Conservation (phyloP, 2,888 invertebrate genomes). For the Eulithis testata region DNA sequence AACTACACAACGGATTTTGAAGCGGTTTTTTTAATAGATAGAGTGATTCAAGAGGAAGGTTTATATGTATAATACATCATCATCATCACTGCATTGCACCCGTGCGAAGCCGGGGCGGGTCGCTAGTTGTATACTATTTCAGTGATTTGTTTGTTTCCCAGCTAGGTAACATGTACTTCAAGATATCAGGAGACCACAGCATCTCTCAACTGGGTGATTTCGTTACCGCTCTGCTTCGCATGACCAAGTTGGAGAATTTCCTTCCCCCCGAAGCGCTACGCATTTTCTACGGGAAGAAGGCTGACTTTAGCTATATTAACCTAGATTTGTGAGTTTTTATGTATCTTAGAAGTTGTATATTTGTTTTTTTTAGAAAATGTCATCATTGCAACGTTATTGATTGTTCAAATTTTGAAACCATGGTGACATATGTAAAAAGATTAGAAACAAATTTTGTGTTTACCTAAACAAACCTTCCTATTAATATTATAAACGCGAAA, state of each 20-base stretch:
- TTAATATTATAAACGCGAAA: too few relatives aligned
- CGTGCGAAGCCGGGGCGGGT: too few relatives aligned
- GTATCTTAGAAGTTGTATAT: neutral
- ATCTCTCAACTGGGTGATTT: conserved; percentile 71
- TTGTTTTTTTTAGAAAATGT: neutral
- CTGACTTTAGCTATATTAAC: conserved; percentile 70
- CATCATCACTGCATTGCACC: too few relatives aligned
- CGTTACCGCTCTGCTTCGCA: conserved; percentile 70
- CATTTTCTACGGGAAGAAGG: conserved; percentile 53
- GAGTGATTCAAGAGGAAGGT: too few relatives aligned
- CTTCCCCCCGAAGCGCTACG: conserved; percentile 74
- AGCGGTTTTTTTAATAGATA: too few relatives aligned
- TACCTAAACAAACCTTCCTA: too few relatives aligned
- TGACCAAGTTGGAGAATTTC: conserved; percentile 72
- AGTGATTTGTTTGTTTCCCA: conserved; percentile 45
- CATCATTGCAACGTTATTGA: neutral
- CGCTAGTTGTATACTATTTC: too few relatives aligned
- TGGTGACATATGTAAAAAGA: too few relatives aligned
- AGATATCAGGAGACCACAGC: conserved; percentile 77
- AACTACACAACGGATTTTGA: too few relatives aligned
- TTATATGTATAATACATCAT: too few relatives aligned
- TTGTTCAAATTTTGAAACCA: too few relatives aligned
- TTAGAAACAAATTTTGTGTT: too few relatives aligned
- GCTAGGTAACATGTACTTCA: conserved; percentile 77
- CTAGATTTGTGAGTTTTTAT: conserved; percentile 65